A percentile compares a stretch with the other conserved stretches of the same genome.
Conservation (phyloP, 2,113 vertebrate genomes). For the Merops nubicus region DNA sequence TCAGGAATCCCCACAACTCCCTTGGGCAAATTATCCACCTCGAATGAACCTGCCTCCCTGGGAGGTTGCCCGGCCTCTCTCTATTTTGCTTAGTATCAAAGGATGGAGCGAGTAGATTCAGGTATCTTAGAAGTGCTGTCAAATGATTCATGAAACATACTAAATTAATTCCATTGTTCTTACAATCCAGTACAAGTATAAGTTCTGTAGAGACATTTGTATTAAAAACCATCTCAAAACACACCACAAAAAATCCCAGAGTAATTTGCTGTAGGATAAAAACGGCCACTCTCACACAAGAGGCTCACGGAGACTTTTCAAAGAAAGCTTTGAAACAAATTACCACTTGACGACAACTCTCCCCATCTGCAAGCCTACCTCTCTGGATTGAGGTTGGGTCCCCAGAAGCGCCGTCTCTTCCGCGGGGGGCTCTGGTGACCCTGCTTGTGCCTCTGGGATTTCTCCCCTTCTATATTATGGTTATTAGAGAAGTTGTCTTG, state of each 20-base stretch:
- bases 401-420: background rate
- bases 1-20: accelerated
- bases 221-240: slow-evolving; percentile 34
- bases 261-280: slow-evolving; percentile 7
- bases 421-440: background rate
- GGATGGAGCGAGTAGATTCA: slow-evolving; percentile 10
- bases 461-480: background rate
- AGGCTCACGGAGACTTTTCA: background rate
- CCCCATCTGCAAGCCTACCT: background rate
- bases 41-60: background rate
- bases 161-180: slow-evolving; percentile 52
- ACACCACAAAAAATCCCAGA: background rate
- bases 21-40: accelerated
- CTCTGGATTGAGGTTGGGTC: background rate
- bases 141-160: slow-evolving; percentile 46
- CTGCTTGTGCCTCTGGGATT: background rate
- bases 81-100: background rate
- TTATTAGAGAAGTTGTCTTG: background rate
- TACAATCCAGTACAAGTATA: slow-evolving; percentile 9
- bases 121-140: slow-evolving; percentile 6
- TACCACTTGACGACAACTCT: background rate
- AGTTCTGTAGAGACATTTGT: slow-evolving; percentile 39
- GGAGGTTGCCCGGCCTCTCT: background rate
- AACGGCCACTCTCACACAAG: background rate
- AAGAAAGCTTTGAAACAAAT: background rate